These are phyloP conservation scores for Drosophila paracracens DNA, from an alignment of 2,888 invertebrate genomes.

Conservation along the genomic window DNA sequence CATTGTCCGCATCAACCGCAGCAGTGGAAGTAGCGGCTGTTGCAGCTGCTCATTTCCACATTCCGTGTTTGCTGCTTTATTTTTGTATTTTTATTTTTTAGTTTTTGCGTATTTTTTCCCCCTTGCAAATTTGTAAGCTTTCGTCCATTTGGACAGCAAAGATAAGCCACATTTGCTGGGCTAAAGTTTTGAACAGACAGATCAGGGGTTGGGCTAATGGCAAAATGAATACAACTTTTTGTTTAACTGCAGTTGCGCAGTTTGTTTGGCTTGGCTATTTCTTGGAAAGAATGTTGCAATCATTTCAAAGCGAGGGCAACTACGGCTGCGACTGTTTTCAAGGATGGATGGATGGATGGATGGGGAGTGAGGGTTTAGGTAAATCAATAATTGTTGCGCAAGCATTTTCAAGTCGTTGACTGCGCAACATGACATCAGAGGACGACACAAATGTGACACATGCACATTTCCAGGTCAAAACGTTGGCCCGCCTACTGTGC, in stretches of 20 bases:
- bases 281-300: slow-evolving; percentile 67
- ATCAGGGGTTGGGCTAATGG: slow-evolving; percentile 5
- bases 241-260: slow-evolving; percentile 51
- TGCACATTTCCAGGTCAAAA: slow-evolving; percentile 69
- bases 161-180: slow-evolving; percentile 56
- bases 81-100: slow-evolving; percentile 14
- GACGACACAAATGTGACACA: slow-evolving; percentile 43
- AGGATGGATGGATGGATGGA: background rate
- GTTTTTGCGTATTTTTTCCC: slow-evolving; percentile 17
- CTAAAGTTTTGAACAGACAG: slow-evolving; percentile 1
- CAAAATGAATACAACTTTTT: slow-evolving; percentile 56
- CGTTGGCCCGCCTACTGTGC: slow-evolving; percentile 66
- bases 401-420: slow-evolving; percentile 52
- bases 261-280: slow-evolving; percentile 39
- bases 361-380: slow-evolving; percentile 11
- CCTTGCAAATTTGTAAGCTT: slow-evolving; percentile 51
- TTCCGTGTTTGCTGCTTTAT: slow-evolving; percentile 59
- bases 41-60: slow-evolving; percentile 54
- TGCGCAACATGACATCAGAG: slow-evolving; percentile 62
- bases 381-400: slow-evolving; percentile 70
- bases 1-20: slow-evolving; percentile 48
- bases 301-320: slow-evolving; percentile 19
- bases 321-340: slow-evolving; percentile 8
- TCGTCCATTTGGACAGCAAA: slow-evolving; percentile 36
- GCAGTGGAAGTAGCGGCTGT: slow-evolving; percentile 15